Evolutionary conservation across 2,888 invertebrate genomes (phyloP).

Genomic region (Ptychoptera contaminata): DNA sequence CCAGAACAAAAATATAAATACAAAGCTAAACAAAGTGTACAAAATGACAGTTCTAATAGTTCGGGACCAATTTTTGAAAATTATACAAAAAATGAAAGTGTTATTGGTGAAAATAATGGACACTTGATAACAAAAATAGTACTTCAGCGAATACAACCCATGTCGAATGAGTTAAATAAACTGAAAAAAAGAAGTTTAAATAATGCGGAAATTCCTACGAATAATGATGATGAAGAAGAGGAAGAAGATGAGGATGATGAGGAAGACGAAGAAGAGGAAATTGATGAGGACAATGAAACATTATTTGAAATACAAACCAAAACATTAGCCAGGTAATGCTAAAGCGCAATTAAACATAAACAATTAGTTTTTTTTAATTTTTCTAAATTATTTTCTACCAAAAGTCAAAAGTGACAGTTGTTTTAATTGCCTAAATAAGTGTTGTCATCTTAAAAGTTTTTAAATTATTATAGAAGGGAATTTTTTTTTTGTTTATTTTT

Average conservation of each 20-base stretch:
- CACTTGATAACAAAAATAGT: constrained; percentile 24
- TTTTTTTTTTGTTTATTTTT: too few relatives aligned
- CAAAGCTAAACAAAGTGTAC: constrained; percentile 15
- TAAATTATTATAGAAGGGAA: too few relatives aligned
- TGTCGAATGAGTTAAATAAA: constrained; percentile 10
- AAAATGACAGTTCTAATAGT: constrained; percentile 15
- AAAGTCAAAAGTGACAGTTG: too few relatives aligned
- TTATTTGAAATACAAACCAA: background rate
- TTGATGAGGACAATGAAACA: background rate
- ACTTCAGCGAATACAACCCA: constrained; percentile 17
- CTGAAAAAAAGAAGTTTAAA: constrained; percentile 8
- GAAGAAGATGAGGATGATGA: background rate
- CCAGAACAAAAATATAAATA: background rate
- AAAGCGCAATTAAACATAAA: too few relatives aligned
- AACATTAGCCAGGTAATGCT: too few relatives aligned
- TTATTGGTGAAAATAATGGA: constrained; percentile 23
- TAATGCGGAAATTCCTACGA: background rate
- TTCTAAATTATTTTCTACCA: too few relatives aligned
- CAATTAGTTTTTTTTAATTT: too few relatives aligned
- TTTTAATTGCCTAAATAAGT: too few relatives aligned
- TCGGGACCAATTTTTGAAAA: background rate
- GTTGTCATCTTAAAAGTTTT: too few relatives aligned
- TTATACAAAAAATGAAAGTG: constrained; percentile 10
- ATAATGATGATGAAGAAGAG: constrained; percentile 4
- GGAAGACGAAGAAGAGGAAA: background rate